Conservation (phyloP, 1,140 invertebrate species). For the Nylanderia fulva region DNA sequence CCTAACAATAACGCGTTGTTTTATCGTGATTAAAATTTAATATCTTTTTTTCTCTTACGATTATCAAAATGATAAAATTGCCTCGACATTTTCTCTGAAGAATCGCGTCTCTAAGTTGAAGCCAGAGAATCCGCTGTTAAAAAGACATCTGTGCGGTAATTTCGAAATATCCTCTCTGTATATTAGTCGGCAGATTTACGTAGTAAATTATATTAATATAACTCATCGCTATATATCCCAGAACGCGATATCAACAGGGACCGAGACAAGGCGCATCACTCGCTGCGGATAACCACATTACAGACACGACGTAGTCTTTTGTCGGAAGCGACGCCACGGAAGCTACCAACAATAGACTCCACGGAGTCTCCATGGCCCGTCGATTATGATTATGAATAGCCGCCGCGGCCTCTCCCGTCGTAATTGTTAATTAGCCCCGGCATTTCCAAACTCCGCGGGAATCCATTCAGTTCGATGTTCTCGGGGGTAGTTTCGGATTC, state of each 20-base stretch:
- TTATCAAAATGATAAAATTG: too few relatives aligned
- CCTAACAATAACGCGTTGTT: neutral
- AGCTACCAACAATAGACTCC: constrained; percentile 65
- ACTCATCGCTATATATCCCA: constrained; percentile 28
- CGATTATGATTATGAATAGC: constrained; percentile 71
- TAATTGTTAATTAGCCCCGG: constrained; percentile 68
- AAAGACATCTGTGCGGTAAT: too few relatives aligned
- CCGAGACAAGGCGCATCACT: constrained; percentile 62
- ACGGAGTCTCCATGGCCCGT: constrained; percentile 51
- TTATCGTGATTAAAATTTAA: neutral
- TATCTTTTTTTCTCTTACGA: neutral
- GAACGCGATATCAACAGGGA: constrained; percentile 49
- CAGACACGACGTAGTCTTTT: constrained; percentile 40
- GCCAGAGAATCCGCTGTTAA: too few relatives aligned
- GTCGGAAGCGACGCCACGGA: constrained; percentile 35
- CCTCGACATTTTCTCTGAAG: too few relatives aligned
- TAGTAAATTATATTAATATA: constrained; percentile 42
- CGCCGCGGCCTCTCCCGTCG: constrained; percentile 42
- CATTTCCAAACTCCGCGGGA: constrained; percentile 60
- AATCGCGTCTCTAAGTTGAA: too few relatives aligned
- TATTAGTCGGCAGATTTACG: neutral
- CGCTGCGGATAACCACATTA: constrained; percentile 66
- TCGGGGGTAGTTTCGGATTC: constrained; percentile 51
- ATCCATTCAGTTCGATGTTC: constrained; percentile 37
- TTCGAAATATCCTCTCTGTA: neutral